Evolutionary conservation across 2,888 invertebrate genomes (phyloP).

Genomic region (Trichacis sp.): DNA sequence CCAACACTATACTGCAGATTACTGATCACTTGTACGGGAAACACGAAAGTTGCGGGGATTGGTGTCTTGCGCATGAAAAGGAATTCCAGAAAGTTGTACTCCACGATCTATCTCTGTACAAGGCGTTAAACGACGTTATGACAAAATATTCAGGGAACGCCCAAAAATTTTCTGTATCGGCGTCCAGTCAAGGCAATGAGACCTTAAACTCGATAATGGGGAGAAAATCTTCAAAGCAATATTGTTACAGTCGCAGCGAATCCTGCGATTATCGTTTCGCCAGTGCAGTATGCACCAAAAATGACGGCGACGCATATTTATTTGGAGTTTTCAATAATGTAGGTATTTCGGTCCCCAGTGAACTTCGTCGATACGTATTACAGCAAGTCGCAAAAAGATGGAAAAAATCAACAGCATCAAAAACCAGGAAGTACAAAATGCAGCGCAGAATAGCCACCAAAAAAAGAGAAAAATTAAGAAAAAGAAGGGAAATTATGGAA

Average conservation of each 20-base stretch:
- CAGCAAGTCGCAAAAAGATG: conserved; percentile 5
- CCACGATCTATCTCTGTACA: conserved; percentile 5
- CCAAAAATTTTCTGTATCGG: conserved; percentile 22
- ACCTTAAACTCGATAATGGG: conserved; percentile 45
- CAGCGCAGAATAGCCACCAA: not conserved
- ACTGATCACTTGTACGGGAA: conserved; percentile 32
- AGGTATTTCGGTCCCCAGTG: conserved; percentile 2
- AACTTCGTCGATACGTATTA: conserved; percentile 7
- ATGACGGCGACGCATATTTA: conserved; percentile 26
- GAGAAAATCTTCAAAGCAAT: conserved; percentile 40
- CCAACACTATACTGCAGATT: conserved; percentile 19
- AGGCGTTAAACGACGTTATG: conserved; percentile 17
- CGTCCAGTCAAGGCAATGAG: conserved; percentile 44
- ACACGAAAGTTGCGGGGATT: conserved; percentile 35
- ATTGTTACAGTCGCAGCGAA: not conserved
- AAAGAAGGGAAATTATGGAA: not conserved
- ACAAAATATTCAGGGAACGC: conserved; percentile 27
- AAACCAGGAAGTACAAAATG: not conserved
- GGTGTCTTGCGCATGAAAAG: conserved; percentile 14
- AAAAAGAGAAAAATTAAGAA: not conserved
- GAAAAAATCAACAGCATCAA: conserved; percentile 9
- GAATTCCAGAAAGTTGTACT: conserved; percentile 5
- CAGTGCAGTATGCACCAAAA: conserved; percentile 22
- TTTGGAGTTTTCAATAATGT: conserved; percentile 17
- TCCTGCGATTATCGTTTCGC: conserved; percentile 27